These are phyloP conservation scores for Budorcas taxicolor DNA, from an alignment of 2,113 vertebrate species.

Conservation along the genomic window DNA sequence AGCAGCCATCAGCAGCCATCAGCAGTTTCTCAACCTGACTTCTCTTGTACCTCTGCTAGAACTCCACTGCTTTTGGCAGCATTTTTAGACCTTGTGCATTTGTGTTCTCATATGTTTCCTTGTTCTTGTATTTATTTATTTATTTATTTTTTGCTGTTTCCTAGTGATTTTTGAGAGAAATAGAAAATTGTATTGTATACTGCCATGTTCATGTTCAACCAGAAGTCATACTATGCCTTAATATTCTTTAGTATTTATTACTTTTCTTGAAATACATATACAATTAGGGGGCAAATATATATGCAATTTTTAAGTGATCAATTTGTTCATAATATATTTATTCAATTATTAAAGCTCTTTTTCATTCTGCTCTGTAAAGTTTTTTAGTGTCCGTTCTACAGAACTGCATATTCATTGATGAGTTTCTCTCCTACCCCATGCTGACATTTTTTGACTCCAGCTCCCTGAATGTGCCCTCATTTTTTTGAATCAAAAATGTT, in stretches of 20 bases:
- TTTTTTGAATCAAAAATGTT: neutral
- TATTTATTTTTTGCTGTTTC: neutral
- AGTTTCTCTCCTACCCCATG: neutral
- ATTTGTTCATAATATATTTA: neutral
- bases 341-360: neutral
- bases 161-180: neutral
- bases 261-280: neutral
- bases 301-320: neutral
- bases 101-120: neutral
- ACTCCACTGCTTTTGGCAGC: neutral
- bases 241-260: neutral
- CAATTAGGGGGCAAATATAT: neutral
- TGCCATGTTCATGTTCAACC: neutral
- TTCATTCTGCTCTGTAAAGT: neutral
- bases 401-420: neutral
- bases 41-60: neutral
- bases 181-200: neutral
- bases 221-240: neutral
- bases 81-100: neutral
- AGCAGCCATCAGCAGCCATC: neutral
- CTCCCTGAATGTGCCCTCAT: neutral
- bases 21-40: neutral
- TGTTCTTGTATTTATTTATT: neutral
- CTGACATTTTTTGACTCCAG: neutral
- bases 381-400: neutral